Base-by-base conservation (phyloP, 2,113 vertebrate species). In the Nycticryphes semicollaris region DNA sequence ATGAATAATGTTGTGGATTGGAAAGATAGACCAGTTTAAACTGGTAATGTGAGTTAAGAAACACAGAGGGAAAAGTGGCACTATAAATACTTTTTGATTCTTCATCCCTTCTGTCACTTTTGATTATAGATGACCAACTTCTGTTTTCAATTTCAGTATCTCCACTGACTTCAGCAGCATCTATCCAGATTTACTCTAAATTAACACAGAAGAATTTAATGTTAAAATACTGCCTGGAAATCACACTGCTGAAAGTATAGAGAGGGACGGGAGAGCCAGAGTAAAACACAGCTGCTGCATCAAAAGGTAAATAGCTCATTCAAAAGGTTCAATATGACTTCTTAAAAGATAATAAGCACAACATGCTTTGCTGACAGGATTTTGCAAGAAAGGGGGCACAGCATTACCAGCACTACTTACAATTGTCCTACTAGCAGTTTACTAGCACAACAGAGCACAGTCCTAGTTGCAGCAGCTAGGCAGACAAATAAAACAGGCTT, bases 111-210 rank as follows among this genome's bases (percentile, higher is more conserved):
- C 83, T 78, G 76, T 78, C 92, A 87, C 33, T 90, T 89, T 95
- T 81, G 39, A 66, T 96, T 94, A 84, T 10, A 68, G 62, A 68
- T 54, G 35, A 84, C 56, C 3, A 20, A 81, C 48, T 95, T 95
- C 81, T 96, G 95, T 72, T 95, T 95, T 89, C 72, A 92, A 35
- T 95, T 95, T 91, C 75, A 91, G 48, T 25, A 27, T 84, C 79
- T 84, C 82, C 60, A 77, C 14, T 1, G 4, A 18, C 60, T 81
- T 80, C 88, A 84, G 47, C 75, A 86, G 79, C 78, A 68, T 47
- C 43, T 25, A 8, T 60, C 63, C 68, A 84, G 47, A 43, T 60
- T 92, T 56, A 47, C 24, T 66, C 41, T 39, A 66, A 76, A 64
- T 63, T 69, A 95, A 63, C 54, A 60, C 28, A 78, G 77, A 48